Evolutionary conservation across 2,797 vertebrate genomes (phyloP).

Genomic region (Alca torda): DNA sequence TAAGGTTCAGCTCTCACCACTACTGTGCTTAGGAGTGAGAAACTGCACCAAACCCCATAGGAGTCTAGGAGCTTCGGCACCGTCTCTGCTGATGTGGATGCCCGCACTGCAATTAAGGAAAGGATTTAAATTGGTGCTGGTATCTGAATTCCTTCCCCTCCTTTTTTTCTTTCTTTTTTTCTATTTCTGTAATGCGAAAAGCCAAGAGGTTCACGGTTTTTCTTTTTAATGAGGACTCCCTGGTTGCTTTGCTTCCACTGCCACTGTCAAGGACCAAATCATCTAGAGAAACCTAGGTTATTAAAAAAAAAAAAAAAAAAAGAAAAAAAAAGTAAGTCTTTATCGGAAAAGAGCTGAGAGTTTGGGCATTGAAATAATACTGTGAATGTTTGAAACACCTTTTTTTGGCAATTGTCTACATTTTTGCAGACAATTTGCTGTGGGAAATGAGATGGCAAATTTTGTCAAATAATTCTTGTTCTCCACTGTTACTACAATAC

Average conservation of each 20-base stretch:
- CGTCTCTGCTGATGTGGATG: not conserved
- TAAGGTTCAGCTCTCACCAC: not conserved
- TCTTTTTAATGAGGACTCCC: not conserved
- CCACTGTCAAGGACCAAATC: not conserved
- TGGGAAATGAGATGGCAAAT: not conserved
- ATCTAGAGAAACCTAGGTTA: not conserved
- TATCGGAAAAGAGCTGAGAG: not conserved
- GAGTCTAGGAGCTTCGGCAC: not conserved
- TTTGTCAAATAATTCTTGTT: not conserved
- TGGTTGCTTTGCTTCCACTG: not conserved
- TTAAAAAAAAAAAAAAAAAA: not conserved
- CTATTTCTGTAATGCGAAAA: not conserved
- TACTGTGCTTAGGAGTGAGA: not conserved
- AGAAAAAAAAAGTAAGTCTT: not conserved
- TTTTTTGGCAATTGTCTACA: not conserved
- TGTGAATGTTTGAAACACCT: not conserved
- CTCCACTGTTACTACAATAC: not conserved
- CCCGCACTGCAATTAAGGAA: not conserved
- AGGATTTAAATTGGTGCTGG: not conserved
- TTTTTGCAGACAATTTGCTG: not conserved
- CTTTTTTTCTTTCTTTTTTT: rapidly evolving
- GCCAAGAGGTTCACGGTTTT: not conserved
- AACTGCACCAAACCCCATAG: not conserved
- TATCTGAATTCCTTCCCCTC: not conserved
- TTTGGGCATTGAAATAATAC: not conserved